phyloP scores from a whole-genome alignment of 2,888 invertebrate species.

The Sialis lutaria region DNA sequence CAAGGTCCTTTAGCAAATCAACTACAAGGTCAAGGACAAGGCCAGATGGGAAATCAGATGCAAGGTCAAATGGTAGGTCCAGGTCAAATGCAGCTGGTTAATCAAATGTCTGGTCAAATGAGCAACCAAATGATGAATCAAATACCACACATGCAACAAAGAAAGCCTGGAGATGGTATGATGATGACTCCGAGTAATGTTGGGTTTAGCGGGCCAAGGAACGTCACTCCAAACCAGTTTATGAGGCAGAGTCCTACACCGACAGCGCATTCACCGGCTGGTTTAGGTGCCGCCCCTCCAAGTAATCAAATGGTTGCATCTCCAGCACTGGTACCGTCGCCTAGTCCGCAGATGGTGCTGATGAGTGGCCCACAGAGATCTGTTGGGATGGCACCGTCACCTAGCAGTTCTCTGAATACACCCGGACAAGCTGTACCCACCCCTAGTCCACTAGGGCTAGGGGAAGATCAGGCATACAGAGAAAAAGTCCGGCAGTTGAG shows the following conservation, averaged over 20 bases:
- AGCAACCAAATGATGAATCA: slow-evolving; percentile 6
- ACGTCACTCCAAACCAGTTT: slow-evolving; percentile 43
- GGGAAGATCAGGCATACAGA: slow-evolving; percentile 79
- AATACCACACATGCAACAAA: slow-evolving; percentile 14
- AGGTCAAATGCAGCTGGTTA: slow-evolving; percentile 17
- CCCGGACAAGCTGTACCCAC: slow-evolving; percentile 31
- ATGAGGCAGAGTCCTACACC: slow-evolving; percentile 66
- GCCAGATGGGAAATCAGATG: slow-evolving; percentile 17
- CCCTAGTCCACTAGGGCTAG: slow-evolving; percentile 44
- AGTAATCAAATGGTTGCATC: slow-evolving; percentile 48
- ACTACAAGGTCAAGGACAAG: slow-evolving; percentile 22
- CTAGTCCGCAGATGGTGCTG: slow-evolving; percentile 44
- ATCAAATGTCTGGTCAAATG: slow-evolving; percentile 11
- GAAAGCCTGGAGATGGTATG: slow-evolving; percentile 16
- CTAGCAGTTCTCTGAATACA: slow-evolving; percentile 68
- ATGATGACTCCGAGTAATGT: slow-evolving; percentile 27
- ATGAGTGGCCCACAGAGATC: slow-evolving; percentile 25
- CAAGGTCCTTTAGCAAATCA: slow-evolving; percentile 21
- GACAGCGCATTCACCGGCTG: slow-evolving; percentile 53
- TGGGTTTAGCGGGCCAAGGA: slow-evolving; percentile 21
- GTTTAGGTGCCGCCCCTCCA: slow-evolving; percentile 29
- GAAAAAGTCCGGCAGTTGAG: slow-evolving; percentile 87
- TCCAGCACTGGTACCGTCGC: slow-evolving; percentile 49
- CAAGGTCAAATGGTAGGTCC: slow-evolving; percentile 20
- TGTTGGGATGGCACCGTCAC: slow-evolving; percentile 53